A percentile compares a stretch with the other conserved stretches of the same genome.
phyloP scores from a whole-genome alignment of 2,113 vertebrate genomes.

The Hyaena hyaena region DNA sequence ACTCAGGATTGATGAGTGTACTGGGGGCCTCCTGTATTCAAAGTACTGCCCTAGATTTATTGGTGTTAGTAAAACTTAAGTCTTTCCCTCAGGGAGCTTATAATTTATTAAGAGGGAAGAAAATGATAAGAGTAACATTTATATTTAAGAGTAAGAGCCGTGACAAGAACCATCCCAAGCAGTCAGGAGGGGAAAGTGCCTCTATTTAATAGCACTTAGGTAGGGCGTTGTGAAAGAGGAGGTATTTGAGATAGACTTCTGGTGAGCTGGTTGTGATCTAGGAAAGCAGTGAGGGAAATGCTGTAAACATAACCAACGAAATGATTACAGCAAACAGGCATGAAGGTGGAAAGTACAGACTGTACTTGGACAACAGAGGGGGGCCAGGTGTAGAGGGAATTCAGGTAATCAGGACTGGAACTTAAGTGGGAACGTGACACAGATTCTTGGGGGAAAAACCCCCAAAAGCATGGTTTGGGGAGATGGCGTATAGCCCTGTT shows the following conservation, averaged over 20 bases:
- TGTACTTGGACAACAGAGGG: neutral
- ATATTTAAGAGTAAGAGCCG: neutral
- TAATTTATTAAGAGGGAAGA: constrained; percentile 18
- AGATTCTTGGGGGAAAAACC: neutral
- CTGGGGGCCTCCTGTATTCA: neutral
- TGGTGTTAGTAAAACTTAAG: neutral
- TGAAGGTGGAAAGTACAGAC: neutral
- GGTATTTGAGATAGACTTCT: neutral
- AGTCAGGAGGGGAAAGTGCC: neutral
- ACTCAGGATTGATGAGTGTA: neutral
- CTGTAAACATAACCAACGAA: neutral
- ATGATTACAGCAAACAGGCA: neutral
- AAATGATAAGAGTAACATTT: neutral
- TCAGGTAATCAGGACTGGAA: neutral
- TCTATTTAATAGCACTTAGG: neutral
- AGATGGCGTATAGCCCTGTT: neutral
- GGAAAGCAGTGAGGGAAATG: neutral
- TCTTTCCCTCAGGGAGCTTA: constrained; percentile 1
- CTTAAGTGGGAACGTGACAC: neutral
- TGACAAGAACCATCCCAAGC: neutral
- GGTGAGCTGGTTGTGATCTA: constrained; percentile 4
- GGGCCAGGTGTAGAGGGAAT: neutral
- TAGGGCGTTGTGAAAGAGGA: neutral
- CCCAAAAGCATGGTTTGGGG: neutral
- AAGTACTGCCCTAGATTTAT: neutral